A percentile compares a stretch with the other conserved stretches of the same genome.
phyloP scores from a whole-genome alignment of 2,888 invertebrate genomes.

The Drosophila leonis region DNA sequence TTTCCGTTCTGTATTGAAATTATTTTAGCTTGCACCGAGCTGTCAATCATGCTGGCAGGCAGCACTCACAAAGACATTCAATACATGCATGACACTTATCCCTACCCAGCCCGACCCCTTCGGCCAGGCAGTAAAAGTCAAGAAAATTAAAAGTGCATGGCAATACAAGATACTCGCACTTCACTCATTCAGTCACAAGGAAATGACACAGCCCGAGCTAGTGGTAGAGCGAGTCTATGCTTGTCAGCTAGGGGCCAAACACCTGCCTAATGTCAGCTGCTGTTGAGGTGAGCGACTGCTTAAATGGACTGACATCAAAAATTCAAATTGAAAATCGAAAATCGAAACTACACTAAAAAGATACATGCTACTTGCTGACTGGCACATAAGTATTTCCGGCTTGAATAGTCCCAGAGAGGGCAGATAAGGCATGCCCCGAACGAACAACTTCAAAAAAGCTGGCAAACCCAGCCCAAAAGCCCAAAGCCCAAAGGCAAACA shows the following conservation, averaged over 20 bases:
- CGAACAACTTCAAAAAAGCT: conserved; percentile 25
- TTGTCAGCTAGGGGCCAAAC: conserved; percentile 38
- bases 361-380: conserved; percentile 3
- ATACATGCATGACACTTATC: conserved; percentile 43
- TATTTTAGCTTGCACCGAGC: conserved; percentile 36
- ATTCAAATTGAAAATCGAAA: conserved; percentile 44
- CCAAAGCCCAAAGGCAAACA: conserved; percentile 65
- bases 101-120: background rate
- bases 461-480: conserved; percentile 35
- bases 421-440: conserved; percentile 56
- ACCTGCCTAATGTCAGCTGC: conserved; percentile 55
- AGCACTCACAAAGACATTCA: conserved; percentile 24
- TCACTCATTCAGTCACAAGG: conserved; percentile 19
- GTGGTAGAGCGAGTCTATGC: background rate
- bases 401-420: conserved; percentile 36
- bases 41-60: conserved; percentile 43
- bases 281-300: conserved; percentile 36
- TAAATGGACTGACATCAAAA: conserved; percentile 46
- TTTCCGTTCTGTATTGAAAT: conserved; percentile 33
- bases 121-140: conserved; percentile 35
- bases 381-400: conserved; percentile 46
- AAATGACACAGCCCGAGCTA: conserved; percentile 23
- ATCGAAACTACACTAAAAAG: conserved; percentile 36
- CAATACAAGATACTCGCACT: conserved; percentile 28
- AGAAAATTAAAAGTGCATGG: conserved; percentile 62